A percentile compares a stretch with the other conserved stretches of the same genome.
Conservation (phyloP, 2,113 vertebrate genomes). For the Lepus europaeus region DNA sequence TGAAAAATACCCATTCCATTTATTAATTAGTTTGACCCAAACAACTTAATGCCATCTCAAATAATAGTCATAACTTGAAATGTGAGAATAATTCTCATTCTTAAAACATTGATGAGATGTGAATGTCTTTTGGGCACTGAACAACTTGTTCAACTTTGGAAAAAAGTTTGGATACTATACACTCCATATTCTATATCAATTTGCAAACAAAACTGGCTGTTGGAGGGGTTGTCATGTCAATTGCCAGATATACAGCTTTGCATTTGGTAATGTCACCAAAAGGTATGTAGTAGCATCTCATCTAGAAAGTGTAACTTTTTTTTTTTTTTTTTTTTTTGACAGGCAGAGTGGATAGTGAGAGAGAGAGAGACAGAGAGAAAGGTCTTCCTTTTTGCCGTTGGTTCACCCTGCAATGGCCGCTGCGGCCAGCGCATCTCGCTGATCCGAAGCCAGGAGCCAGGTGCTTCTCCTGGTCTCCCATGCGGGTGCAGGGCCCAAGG, state of each 20-base stretch:
- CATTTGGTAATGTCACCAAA: not conserved
- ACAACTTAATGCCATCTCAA: not conserved
- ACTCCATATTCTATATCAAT: not conserved
- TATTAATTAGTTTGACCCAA: constrained; percentile 20
- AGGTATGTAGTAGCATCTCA: not conserved
- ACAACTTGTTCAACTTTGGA: not conserved
- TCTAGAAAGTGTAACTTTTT: not conserved
- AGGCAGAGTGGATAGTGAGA: no score
- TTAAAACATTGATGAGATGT: not conserved
- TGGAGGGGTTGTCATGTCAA: not conserved
- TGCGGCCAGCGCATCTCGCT: no score
- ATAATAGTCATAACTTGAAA: not conserved
- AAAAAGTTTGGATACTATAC: fast-evolving
- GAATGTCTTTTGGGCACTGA: not conserved
- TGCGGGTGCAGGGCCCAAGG: no score
- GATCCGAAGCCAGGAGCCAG: no score
- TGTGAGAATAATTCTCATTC: not conserved
- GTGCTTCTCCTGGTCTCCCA: no score
- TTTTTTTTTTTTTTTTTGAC: no score
- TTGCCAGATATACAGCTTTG: not conserved
- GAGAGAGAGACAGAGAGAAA: no score
- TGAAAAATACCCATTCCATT: not conserved
- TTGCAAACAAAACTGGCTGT: not conserved
- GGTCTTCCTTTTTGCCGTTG: no score
- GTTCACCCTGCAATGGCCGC: no score